Evolutionary conservation across 2,888 invertebrate species (phyloP), one percentile per base, ranked within the genome.

Genomic region (Drosophila pseudotalamancana): DNA sequence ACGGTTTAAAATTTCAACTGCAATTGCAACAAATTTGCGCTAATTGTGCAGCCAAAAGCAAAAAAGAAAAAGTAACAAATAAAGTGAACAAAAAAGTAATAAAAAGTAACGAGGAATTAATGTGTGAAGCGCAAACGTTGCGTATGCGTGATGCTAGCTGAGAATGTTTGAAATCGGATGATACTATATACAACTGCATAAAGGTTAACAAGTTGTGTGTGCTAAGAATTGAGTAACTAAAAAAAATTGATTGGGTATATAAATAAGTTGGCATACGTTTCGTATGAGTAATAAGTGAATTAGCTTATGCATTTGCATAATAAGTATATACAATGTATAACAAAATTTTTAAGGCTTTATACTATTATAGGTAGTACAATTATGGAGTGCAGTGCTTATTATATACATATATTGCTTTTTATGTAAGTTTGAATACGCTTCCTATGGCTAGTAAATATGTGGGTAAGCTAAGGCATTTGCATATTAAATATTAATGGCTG

Each of bases 131-230:
- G 46, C 18, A 43, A 72, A 49, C 39, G 14, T 6, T 35, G 57
- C 62, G 69, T 68, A 68, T 70, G 72, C 37, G 50, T 72, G 60
- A 73, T 63, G 70, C 40, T 35, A 57, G 37, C 53, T 29, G n/a
- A 35, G 23, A 43, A 48, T 31, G 12, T 11, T 48, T 31, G 18
- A 29, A 45, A 32, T 34, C 14, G 3, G 43, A 51, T 19, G 5
- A 43, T 43, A 19, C 9, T 18, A 31, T 27, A 31, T n/a, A 9
- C 4, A 23, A 25, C 9, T 14, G 18, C 42, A 31, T 49, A 53
- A 42, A 70, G 67, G 67, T 46, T 11, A 70, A 54, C 66, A 35
- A 37, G 54, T 61, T 67, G 25, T 6, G 12, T 32, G 27, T 27
- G 18, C 11, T 11, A 12, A 18, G 18, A 12, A 2, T 5, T 12